Evolutionary conservation across 1,140 invertebrate genomes (phyloP), one percentile per base, ranked within the genome.

Genomic region (Cryptotermes secundus): DNA sequence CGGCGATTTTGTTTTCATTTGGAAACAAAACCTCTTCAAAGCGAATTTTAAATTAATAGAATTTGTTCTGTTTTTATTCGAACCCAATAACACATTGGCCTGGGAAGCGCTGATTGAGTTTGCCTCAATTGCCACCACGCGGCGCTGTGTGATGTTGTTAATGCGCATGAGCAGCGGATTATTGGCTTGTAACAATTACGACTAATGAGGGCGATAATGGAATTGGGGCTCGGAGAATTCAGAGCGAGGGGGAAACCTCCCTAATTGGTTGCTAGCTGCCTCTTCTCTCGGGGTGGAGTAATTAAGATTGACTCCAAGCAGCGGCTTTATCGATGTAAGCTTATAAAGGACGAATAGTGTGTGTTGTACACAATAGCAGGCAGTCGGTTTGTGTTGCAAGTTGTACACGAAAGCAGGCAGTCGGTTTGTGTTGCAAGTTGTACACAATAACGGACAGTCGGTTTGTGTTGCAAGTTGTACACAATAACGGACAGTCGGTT

Each of bases 241-340:
- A 45, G 81, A 38, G n/a, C 81, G 36, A 38, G 38, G 80, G 36
- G 81, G 36, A 31, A 26, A 38, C 36, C 35, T 82, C 38, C 38
- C 81, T 82, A 82, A 82, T 82, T 82, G 81, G 81, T 31, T 45
- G 36, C 38, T 45, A 45, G 36, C 45, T 45, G 80, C 80, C 80
- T 80, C 80, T 80, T 35, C 80, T 35, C 6, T 38, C 81, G 35
- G 35, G 36, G 81, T 31, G n/a, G 36, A 45, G 81, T 82, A 82
- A 82, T 82, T 82, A 82, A 82, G 81, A 82, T 38, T 82, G 81
- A 82, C 81, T 82, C 45, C 36, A 45, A 82, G 81, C 45, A 82
- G 81, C 38, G 81, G 38, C 59, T 72, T 72, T 72, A 72, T 72
- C 59, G 59, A 72, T 72, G 59, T 72, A 72, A 72, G 59, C 59